These are phyloP conservation scores for Octomys mimax DNA, from an alignment of 2,797 vertebrate species.

Conservation along the genomic window DNA sequence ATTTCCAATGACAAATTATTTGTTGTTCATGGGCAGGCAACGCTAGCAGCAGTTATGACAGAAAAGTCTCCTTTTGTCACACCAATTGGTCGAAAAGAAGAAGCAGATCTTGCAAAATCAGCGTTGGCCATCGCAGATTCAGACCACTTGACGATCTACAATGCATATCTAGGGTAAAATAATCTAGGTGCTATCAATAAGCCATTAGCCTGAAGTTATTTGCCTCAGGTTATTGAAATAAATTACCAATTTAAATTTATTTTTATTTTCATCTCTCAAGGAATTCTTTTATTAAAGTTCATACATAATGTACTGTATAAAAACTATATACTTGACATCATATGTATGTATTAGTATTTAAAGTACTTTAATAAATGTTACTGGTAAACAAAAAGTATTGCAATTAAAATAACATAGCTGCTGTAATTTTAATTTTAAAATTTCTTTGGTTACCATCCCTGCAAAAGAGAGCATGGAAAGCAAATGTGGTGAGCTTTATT, in stretches of 20 bases:
- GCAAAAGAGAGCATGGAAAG: background rate
- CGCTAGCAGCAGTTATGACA: constrained; percentile 97
- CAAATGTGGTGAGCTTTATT: background rate
- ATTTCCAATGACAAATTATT: constrained; percentile 62
- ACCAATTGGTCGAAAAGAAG: constrained; percentile 97
- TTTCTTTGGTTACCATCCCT: constrained; percentile 20
- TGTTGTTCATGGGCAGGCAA: constrained; percentile 91
- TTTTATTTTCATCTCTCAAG: constrained; percentile 24
- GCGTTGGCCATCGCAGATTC: constrained; percentile 94
- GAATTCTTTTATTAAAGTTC: constrained; percentile 8
- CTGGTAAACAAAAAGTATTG: constrained; percentile 19
- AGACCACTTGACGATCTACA: constrained; percentile 98
- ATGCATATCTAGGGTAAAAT: constrained; percentile 94
- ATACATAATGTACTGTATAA: constrained; percentile 50
- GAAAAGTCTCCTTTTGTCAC: constrained; percentile 98
- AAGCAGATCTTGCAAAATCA: constrained; percentile 97
- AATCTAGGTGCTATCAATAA: constrained; percentile 12
- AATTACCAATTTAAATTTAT: background rate
- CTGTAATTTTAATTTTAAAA: constrained; percentile 3
- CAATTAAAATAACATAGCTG: background rate
- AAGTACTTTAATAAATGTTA: constrained; percentile 16
- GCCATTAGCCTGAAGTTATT: background rate
- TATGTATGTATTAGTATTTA: constrained; percentile 1
- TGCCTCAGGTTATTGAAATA: background rate
- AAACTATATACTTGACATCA: background rate